Evolutionary conservation across 2,797 vertebrate species (phyloP).

Genomic region (Sebastolobus altivelis): DNA sequence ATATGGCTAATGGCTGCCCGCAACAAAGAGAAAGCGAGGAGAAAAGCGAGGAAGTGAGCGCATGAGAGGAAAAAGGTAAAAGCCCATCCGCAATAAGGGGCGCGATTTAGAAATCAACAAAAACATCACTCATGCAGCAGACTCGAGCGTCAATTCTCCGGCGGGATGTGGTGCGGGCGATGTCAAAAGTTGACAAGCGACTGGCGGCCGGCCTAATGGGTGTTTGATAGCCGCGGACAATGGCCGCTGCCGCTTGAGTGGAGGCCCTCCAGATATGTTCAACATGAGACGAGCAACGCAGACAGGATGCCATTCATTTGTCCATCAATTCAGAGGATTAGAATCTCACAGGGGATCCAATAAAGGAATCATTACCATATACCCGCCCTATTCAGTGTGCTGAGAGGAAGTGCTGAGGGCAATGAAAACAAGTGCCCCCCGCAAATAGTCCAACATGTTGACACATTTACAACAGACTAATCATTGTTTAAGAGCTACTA

Average conservation of each 20-base stretch:
- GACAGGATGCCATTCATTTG: slow-evolving; percentile 78
- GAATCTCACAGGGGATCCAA: slow-evolving; percentile 68
- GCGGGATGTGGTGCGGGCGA: slow-evolving; percentile 62
- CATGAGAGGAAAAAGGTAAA: slow-evolving; percentile 43
- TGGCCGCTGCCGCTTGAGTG: slow-evolving; percentile 67
- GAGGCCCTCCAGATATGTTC: slow-evolving; percentile 70
- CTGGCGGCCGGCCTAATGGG: slow-evolving; percentile 82
- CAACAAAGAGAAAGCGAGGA: slow-evolving; percentile 49
- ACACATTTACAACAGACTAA: slow-evolving; percentile 47
- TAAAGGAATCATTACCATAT: slow-evolving; percentile 76
- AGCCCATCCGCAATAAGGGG: slow-evolving; percentile 50
- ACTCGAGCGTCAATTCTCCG: slow-evolving; percentile 50
- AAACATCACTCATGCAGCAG: slow-evolving; percentile 60
- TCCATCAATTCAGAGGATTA: slow-evolving; percentile 71
- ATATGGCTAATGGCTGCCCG: slow-evolving; percentile 72
- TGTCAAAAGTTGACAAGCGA: slow-evolving; percentile 80
- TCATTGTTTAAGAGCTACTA: slow-evolving; percentile 15
- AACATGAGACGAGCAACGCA: slow-evolving; percentile 67
- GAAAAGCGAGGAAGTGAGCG: slow-evolving; percentile 35
- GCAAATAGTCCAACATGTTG: slow-evolving; percentile 45
- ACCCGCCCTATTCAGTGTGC: slow-evolving; percentile 60
- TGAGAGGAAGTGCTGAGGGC: slow-evolving; percentile 59
- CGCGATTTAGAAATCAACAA: slow-evolving; percentile 63
- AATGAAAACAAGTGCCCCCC: slow-evolving; percentile 60
- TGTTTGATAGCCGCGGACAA: slow-evolving; percentile 81